A percentile compares a stretch with the other conserved stretches of the same genome.
These are phyloP conservation scores for Blastobasis adustella DNA, from an alignment of 2,888 invertebrate species.

Conservation along the genomic window DNA sequence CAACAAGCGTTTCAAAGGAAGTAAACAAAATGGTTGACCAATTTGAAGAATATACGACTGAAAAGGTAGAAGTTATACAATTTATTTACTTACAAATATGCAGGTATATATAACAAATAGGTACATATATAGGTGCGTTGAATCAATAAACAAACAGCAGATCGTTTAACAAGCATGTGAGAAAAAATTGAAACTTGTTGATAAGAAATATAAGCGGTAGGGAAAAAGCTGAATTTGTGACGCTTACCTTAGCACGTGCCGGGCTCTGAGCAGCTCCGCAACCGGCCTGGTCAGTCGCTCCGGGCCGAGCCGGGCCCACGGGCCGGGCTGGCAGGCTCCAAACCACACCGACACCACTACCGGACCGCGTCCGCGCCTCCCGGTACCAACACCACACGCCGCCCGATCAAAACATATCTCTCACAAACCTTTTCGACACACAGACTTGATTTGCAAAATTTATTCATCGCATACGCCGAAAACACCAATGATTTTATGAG, in stretches of 20 bases:
- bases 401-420: slow-evolving; percentile 67
- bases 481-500: slow-evolving; percentile 62
- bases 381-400: slow-evolving; percentile 62
- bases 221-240: slow-evolving; percentile 33
- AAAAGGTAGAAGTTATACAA: no score
- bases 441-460: slow-evolving; percentile 71
- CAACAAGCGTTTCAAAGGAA: no score
- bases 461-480: slow-evolving; percentile 74
- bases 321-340: slow-evolving; percentile 9
- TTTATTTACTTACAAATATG: not conserved
- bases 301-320: slow-evolving; percentile 22
- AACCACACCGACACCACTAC: slow-evolving; percentile 25
- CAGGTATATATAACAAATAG: not conserved
- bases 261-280: slow-evolving; percentile 32
- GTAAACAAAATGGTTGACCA: no score
- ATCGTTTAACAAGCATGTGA: slow-evolving; percentile 4
- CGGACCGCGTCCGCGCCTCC: slow-evolving; percentile 50
- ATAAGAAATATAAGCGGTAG: slow-evolving; percentile 20
- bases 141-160: no score
- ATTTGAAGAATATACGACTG: no score
- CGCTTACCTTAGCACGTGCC: slow-evolving; percentile 59
- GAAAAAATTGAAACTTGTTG: slow-evolving; percentile 16
- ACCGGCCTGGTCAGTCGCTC: slow-evolving; percentile 10
- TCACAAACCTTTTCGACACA: slow-evolving; percentile 69
- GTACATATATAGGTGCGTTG: no score